phyloP scores from a whole-genome alignment of 2,797 vertebrate species.

The Bufotes viridis region DNA sequence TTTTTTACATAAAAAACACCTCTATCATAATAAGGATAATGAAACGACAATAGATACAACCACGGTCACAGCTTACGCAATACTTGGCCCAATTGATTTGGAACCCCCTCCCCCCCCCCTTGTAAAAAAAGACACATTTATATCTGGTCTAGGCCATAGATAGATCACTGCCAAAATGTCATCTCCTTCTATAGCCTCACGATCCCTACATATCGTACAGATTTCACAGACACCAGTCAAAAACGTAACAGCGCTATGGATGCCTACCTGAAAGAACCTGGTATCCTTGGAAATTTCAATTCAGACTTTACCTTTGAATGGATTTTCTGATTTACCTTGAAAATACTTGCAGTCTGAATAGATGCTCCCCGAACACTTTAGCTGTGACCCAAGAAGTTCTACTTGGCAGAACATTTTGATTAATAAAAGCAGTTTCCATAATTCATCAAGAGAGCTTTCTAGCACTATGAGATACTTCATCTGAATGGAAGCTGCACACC shows the following conservation, averaged over 20 bases:
- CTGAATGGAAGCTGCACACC: not conserved
- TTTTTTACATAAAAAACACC: not conserved
- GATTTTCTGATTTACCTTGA: not conserved
- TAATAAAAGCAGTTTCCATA: not conserved
- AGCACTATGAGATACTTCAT: not conserved
- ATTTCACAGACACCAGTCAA: not conserved
- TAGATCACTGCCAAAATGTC: no score
- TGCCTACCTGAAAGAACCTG: not conserved
- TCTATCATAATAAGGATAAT: not conserved
- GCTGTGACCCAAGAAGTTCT: not conserved
- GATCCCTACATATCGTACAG: not conserved
- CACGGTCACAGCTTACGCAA: not conserved
- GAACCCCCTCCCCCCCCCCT: not conserved
- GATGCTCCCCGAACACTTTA: not conserved
- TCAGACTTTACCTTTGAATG: not conserved
- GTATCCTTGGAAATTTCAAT: not conserved
- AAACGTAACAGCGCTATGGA: not conserved
- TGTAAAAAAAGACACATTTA: not conserved
- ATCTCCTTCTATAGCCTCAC: not conserved
- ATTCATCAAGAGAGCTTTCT: not conserved
- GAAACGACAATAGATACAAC: not conserved
- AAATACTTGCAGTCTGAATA: slow-evolving; percentile 2
- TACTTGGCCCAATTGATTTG: not conserved
- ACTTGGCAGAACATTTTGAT: slow-evolving; percentile 11
- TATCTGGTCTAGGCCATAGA: not conserved